Evolutionary conservation across 1,140 invertebrate species (phyloP).

Genomic region (Apis cerana): DNA sequence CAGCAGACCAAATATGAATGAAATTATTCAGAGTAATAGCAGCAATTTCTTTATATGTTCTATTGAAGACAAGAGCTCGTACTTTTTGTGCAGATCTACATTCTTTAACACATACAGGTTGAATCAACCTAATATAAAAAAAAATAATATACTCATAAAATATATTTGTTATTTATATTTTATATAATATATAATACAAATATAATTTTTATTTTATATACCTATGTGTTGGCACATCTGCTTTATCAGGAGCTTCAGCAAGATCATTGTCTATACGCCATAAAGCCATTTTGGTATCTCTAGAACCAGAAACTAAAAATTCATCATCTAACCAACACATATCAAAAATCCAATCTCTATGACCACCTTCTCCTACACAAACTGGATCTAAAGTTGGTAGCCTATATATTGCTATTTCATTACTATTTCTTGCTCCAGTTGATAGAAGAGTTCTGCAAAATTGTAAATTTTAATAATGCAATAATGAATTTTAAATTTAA

Average conservation of each 20-base stretch:
- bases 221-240: constrained; percentile 79
- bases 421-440: constrained; percentile 95
- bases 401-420: constrained; percentile 95
- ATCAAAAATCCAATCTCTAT: constrained; percentile 97
- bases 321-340: constrained; percentile 98
- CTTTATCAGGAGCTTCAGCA: constrained; percentile 82
- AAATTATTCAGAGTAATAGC: constrained; percentile 95
- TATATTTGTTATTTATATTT: background rate
- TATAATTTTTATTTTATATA: background rate
- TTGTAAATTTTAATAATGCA: background rate
- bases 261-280: constrained; percentile 87
- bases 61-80: constrained; percentile 93
- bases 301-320: constrained; percentile 95
- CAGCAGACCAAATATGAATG: constrained; percentile 95
- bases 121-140: constrained; percentile 80
- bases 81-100: constrained; percentile 91
- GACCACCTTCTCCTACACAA: constrained; percentile 95
- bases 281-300: constrained; percentile 92
- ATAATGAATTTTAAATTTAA: background rate
- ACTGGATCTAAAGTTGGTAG: constrained; percentile 96
- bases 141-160: constrained; percentile 9
- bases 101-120: constrained; percentile 88
- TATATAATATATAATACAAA: background rate
- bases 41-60: constrained; percentile 92
- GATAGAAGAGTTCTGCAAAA: constrained; percentile 87